Percentiles rank a stretch among this genome's conserved stretches.
phyloP scores from a whole-genome alignment of 2,113 vertebrate species.

The Dasyprocta punctata region DNA sequence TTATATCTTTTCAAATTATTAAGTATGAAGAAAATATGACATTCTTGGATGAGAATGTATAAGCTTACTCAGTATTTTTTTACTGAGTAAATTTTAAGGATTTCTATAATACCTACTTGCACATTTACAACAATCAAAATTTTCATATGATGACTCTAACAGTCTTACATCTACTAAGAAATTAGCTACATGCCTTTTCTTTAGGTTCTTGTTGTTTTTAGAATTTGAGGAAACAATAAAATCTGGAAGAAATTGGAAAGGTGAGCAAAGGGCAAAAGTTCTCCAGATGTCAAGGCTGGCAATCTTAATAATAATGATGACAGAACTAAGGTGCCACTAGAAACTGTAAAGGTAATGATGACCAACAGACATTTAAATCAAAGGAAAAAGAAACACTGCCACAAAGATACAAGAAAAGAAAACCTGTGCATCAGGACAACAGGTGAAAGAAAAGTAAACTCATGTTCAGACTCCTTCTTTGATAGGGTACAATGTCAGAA shows the following conservation, averaged over 20 bases:
- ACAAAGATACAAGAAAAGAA: neutral
- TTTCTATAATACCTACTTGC: neutral
- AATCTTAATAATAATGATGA: neutral
- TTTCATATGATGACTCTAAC: neutral
- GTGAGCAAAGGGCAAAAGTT: neutral
- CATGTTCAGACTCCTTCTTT: neutral
- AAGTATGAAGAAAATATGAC: neutral
- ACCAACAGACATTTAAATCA: neutral
- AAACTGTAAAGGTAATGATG: neutral
- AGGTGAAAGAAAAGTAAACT: neutral
- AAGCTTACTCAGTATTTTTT: neutral
- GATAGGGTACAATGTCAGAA: neutral
- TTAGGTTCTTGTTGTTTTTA: neutral
- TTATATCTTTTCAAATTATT: neutral
- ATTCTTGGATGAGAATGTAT: neutral
- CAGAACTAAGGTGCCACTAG: neutral
- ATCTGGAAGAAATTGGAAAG: neutral
- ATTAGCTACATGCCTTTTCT: neutral
- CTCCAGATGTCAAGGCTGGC: neutral
- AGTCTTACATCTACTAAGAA: neutral
- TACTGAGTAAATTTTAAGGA: too few relatives aligned
- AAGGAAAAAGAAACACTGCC: neutral
- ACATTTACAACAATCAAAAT: neutral
- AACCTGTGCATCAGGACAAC: neutral
- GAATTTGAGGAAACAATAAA: neutral